Percentiles rank a stretch among this genome's conserved stretches.
These are phyloP conservation scores for Muschampia staudingeri DNA, from an alignment of 2,888 invertebrate species.

Conservation along the genomic window DNA sequence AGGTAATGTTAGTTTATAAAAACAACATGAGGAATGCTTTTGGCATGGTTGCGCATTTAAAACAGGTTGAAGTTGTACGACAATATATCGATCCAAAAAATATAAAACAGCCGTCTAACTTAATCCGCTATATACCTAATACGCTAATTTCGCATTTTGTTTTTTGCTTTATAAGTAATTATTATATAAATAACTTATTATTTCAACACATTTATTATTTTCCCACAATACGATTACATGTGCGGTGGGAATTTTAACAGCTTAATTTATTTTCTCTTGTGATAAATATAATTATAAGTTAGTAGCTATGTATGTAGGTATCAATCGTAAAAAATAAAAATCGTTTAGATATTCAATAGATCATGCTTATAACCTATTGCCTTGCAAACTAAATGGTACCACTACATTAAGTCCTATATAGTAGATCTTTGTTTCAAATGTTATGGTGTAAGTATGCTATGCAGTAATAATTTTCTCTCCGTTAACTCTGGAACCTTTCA, in stretches of 20 bases:
- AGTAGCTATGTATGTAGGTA: not conserved
- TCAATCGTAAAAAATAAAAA: no score
- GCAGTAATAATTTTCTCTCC: no score
- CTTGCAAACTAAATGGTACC: no score
- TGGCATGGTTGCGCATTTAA: not conserved
- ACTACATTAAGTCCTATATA: no score
- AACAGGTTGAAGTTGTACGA: slow-evolving; percentile 8
- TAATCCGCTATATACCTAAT: not conserved
- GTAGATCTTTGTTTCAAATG: no score
- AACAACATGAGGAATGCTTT: slow-evolving; percentile 25
- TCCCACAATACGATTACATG: slow-evolving; percentile 37
- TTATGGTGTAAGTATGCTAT: no score
- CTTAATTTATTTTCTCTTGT: slow-evolving; percentile 30
- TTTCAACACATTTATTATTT: slow-evolving; percentile 22
- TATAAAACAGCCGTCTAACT: not conserved
- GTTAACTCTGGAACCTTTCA: no score
- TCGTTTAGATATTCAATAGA: no score
- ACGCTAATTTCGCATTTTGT: slow-evolving; percentile 13
- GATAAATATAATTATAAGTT: slow-evolving; percentile 8
- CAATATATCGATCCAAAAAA: not conserved
- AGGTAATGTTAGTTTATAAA: not conserved
- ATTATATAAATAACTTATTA: slow-evolving; percentile 10
- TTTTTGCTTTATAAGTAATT: slow-evolving; percentile 26
- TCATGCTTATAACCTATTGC: no score
- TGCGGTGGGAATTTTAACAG: slow-evolving; percentile 32